phyloP scores from a whole-genome alignment of 2,888 invertebrate species.

The Rhagium mordax region DNA sequence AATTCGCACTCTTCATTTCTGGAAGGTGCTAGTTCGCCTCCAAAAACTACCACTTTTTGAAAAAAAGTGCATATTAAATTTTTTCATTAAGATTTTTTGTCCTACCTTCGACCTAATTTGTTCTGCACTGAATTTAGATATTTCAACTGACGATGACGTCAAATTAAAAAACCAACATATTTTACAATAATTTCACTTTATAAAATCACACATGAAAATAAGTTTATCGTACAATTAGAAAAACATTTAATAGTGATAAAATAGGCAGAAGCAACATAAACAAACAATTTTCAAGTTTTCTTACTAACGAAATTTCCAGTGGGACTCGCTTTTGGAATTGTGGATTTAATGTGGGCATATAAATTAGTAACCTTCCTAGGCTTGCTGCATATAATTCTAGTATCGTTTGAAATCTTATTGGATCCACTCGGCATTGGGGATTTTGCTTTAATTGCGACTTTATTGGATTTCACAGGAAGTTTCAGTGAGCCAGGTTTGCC shows the following conservation, averaged over 20 bases:
- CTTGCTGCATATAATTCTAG: neutral
- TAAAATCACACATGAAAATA: no score
- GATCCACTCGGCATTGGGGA: neutral
- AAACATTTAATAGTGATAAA: neutral
- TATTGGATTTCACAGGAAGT: neutral
- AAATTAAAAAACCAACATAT: no score
- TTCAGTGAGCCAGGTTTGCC: neutral
- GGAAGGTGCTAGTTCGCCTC: no score
- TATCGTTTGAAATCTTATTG: neutral
- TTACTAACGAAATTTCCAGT: neutral
- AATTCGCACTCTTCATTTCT: no score
- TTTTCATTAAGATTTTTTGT: no score
- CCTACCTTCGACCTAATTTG: no score
- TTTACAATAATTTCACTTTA: no score
- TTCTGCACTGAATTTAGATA: no score
- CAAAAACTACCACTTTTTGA: no score
- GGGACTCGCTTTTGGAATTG: conserved; percentile 13
- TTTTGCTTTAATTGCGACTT: neutral
- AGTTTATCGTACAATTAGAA: no score
- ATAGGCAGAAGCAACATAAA: neutral
- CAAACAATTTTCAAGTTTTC: neutral
- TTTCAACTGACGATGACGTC: no score
- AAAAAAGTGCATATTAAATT: no score
- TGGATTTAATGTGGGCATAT: conserved; percentile 10
- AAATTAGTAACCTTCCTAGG: conserved; percentile 5